phyloP scores from a whole-genome alignment of 2,888 invertebrate species.

The Aproaerema taeniolella region DNA sequence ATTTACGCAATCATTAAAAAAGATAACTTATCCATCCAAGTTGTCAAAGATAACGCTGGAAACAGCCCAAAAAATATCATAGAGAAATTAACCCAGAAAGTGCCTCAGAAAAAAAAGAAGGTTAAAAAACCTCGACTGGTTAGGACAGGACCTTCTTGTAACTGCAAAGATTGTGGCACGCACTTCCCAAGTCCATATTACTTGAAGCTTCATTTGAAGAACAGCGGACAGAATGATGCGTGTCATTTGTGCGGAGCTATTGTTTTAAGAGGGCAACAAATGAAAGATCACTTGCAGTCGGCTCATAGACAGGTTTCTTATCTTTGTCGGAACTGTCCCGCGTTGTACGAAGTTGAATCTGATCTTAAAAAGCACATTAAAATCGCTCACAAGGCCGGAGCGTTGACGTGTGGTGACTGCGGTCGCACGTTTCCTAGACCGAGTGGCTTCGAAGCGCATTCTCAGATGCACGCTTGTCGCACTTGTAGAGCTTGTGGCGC shows the following conservation, averaged over 20 bases:
- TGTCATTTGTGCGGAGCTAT: conserved; percentile 49
- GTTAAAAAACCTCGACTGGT: conserved; percentile 31
- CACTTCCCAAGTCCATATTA: conserved; percentile 48
- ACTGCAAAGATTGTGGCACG: conserved; percentile 56
- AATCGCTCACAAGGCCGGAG: conserved; percentile 41
- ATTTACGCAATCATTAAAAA: conserved; percentile 46
- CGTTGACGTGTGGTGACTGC: conserved; percentile 49
- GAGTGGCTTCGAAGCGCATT: conserved; percentile 48
- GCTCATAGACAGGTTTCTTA: conserved; percentile 36
- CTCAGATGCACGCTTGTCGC: conserved; percentile 58
- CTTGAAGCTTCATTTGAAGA: conserved; percentile 49
- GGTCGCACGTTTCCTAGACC: conserved; percentile 48
- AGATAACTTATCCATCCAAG: conserved; percentile 38
- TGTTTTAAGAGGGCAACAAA: conserved; percentile 36
- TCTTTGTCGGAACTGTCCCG: conserved; percentile 50
- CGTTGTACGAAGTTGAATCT: conserved; percentile 32
- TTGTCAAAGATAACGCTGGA: conserved; percentile 39
- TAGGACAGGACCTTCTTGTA: conserved; percentile 40
- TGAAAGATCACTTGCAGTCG: conserved; percentile 41
- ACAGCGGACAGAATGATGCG: conserved; percentile 59
- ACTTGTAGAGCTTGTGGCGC: conserved; percentile 52
- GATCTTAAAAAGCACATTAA: conserved; percentile 39
- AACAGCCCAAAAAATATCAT: conserved; percentile 37
- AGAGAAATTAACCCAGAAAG: conserved; percentile 35
- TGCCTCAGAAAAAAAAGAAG: conserved; percentile 27